These are phyloP conservation scores for Bombylius major DNA, from an alignment of 2,888 invertebrate genomes.

Conservation along the genomic window DNA sequence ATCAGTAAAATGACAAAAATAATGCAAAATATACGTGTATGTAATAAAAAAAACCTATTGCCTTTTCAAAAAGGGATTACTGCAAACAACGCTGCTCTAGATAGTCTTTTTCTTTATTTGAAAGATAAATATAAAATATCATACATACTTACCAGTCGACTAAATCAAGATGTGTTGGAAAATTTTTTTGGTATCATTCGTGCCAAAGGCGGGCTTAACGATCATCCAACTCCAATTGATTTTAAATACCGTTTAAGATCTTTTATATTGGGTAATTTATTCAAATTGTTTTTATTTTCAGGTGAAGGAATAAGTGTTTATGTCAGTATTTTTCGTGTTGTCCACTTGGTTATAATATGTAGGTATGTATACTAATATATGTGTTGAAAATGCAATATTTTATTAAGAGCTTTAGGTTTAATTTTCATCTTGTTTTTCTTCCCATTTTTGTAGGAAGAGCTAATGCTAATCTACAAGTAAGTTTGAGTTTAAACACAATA, in stretches of 20 bases:
- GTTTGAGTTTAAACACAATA: no score
- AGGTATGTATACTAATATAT: background rate
- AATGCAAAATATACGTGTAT: constrained; percentile 12
- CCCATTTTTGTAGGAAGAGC: no score
- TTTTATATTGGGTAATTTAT: background rate
- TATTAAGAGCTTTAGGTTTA: no score
- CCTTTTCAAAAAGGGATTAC: constrained; percentile 19
- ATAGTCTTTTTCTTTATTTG: background rate
- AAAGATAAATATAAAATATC: background rate
- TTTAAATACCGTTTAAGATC: background rate
- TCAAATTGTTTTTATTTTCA: background rate
- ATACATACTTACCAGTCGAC: background rate
- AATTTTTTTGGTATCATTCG: background rate
- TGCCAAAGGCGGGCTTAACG: background rate
- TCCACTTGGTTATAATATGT: background rate
- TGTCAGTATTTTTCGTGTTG: background rate
- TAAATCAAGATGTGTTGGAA: background rate
- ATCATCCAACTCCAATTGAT: background rate
- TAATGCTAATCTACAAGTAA: no score
- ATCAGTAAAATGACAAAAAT: constrained; percentile 14
- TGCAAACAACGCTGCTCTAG: constrained; percentile 5
- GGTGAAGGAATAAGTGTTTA: background rate
- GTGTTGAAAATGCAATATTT: background rate
- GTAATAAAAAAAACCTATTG: constrained; percentile 10
- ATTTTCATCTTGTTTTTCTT: no score